phyloP scores from a whole-genome alignment of 1,140 invertebrate species.

The Ceratitis capitata region DNA sequence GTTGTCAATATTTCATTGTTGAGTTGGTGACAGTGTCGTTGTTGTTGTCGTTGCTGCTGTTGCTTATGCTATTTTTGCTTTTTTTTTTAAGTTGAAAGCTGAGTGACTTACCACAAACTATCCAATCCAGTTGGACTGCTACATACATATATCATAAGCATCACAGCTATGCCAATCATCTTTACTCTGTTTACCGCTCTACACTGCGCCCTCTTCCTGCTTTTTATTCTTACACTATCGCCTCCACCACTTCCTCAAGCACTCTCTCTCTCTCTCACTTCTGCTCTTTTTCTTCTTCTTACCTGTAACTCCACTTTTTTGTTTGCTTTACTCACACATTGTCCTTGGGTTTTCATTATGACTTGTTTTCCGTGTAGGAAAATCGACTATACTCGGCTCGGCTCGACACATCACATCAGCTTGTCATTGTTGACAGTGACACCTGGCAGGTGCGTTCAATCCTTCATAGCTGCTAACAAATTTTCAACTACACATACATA shows the following conservation, averaged over 20 bases:
- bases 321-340: background rate
- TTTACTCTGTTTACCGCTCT: too few relatives aligned
- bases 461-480: background rate
- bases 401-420: background rate
- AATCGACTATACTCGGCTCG: background rate
- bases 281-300: background rate
- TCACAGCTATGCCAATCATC: background rate
- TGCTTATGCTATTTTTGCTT: background rate
- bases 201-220: background rate
- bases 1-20: background rate
- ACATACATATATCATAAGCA: background rate
- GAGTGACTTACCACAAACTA: conserved; percentile 16
- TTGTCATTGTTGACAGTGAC: conserved; percentile 21
- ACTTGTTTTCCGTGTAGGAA: too few relatives aligned
- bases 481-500: background rate
- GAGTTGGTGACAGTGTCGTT: background rate
- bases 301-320: background rate
- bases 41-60: background rate
- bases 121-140: background rate
- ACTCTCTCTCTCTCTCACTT: background rate
- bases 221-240: background rate
- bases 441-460: background rate
- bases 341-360: background rate
- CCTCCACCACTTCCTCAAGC: background rate
- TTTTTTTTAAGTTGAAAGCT: background rate